Conservation (phyloP, 2,113 vertebrate species). For the Nymphicus hollandicus region DNA sequence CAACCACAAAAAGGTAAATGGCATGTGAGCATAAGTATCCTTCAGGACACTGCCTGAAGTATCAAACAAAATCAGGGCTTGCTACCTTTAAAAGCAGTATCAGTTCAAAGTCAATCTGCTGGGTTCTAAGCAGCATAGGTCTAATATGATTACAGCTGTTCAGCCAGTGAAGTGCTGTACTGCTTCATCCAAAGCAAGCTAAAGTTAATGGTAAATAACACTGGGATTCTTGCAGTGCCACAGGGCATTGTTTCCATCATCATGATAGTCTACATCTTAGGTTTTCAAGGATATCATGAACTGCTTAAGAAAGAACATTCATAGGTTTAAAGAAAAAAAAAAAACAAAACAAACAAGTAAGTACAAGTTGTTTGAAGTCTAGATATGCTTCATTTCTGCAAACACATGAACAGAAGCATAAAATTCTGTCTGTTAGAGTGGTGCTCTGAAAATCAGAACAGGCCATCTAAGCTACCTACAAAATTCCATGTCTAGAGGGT, state of each 20-base stretch:
- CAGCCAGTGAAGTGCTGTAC: background rate
- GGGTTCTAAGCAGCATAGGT: background rate
- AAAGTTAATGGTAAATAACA: background rate
- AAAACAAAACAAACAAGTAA: background rate
- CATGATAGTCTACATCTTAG: background rate
- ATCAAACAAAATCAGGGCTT: background rate
- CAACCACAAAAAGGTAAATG: fast-evolving
- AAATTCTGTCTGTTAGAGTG: background rate
- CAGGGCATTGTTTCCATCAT: fast-evolving
- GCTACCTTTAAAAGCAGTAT: background rate
- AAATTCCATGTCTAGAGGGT: background rate
- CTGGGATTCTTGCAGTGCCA: background rate
- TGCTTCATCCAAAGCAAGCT: background rate
- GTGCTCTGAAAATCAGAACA: background rate
- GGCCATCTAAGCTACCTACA: background rate
- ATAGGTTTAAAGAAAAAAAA: background rate
- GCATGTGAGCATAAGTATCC: background rate
- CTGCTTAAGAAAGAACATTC: background rate
- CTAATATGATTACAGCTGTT: background rate
- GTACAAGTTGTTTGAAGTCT: background rate
- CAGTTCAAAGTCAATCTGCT: background rate
- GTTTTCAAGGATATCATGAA: background rate
- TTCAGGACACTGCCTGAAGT: background rate
- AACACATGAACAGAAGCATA: background rate
- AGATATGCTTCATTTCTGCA: background rate